Conservation (phyloP, 2,888 invertebrate genomes). For the Agrochola macilenta region DNA sequence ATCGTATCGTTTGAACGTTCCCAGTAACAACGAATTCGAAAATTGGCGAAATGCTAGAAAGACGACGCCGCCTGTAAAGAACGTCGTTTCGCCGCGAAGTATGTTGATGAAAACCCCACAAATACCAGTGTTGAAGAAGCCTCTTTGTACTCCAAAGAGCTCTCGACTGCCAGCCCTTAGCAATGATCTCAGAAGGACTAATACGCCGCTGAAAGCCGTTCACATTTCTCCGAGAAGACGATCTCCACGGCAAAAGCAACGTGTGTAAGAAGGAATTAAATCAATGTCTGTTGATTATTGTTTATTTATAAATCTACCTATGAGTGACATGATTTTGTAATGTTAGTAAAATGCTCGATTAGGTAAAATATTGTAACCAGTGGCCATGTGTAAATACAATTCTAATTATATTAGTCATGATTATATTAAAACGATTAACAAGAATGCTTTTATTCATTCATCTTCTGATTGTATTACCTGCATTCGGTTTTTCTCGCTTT, state of each 20-base stretch:
- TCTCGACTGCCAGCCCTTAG: constrained; percentile 85
- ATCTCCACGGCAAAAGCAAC: constrained; percentile 83
- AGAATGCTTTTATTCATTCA: neutral
- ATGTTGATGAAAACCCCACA: constrained; percentile 78
- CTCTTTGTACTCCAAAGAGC: constrained; percentile 90
- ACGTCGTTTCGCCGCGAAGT: constrained; percentile 79
- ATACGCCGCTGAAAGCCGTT: constrained; percentile 91
- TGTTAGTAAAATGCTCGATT: constrained; percentile 61
- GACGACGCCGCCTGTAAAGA: constrained; percentile 79
- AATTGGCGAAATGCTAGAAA: constrained; percentile 76
- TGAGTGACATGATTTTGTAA: constrained; percentile 64
- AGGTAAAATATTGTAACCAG: constrained; percentile 73
- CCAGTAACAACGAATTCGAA: constrained; percentile 75
- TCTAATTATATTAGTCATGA: constrained; percentile 69
- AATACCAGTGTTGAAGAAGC: constrained; percentile 91
- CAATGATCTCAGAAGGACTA: constrained; percentile 84
- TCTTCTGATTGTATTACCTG: neutral
- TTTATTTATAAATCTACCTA: constrained; percentile 58
- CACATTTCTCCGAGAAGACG: constrained; percentile 86
- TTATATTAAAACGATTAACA: constrained; percentile 59
- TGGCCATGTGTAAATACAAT: constrained; percentile 83
- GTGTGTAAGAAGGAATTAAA: constrained; percentile 57
- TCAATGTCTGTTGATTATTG: constrained; percentile 45
- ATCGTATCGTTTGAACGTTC: constrained; percentile 66
- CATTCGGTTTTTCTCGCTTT: no score